phyloP scores from a whole-genome alignment of 2,113 vertebrate genomes.

The Neopipo cinnamomea region DNA sequence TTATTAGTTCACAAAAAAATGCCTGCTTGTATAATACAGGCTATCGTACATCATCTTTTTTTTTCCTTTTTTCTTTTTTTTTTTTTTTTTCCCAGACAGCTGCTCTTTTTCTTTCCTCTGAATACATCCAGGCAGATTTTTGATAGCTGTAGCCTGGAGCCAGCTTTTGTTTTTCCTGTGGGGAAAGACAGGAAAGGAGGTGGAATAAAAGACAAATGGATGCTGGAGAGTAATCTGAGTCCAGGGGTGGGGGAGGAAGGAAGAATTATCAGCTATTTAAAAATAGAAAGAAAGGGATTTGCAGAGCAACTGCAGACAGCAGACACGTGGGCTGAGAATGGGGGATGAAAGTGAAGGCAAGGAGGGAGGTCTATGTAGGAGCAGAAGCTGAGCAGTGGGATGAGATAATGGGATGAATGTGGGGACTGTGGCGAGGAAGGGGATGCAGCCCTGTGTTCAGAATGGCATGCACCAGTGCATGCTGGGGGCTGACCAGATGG shows the following conservation, averaged over 20 bases:
- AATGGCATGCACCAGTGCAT: rapidly evolving
- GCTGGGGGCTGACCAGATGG: neutral
- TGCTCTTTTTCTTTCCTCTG: slow-evolving; percentile 36
- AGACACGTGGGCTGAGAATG: neutral
- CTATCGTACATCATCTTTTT: neutral
- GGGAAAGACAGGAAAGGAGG: slow-evolving; percentile 14
- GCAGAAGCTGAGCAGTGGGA: neutral
- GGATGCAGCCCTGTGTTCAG: neutral
- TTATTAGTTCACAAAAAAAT: slow-evolving; percentile 13
- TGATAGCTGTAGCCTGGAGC: neutral
- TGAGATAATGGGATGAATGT: rapidly evolving
- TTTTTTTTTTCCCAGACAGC: neutral
- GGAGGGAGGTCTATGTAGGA: neutral
- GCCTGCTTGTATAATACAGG: slow-evolving; percentile 5
- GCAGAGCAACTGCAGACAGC: neutral
- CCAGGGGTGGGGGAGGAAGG: neutral
- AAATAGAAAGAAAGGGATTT: slow-evolving; percentile 17
- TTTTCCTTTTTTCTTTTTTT: neutral
- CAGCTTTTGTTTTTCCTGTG: slow-evolving; percentile 15
- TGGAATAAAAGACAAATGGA: slow-evolving; percentile 22
- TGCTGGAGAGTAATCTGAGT: neutral
- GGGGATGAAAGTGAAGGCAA: neutral
- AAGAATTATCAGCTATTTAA: neutral
- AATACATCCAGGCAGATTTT: neutral
- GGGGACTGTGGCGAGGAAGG: neutral